Conservation (phyloP, 2,888 invertebrate genomes). For the Morinoia aosen region DNA sequence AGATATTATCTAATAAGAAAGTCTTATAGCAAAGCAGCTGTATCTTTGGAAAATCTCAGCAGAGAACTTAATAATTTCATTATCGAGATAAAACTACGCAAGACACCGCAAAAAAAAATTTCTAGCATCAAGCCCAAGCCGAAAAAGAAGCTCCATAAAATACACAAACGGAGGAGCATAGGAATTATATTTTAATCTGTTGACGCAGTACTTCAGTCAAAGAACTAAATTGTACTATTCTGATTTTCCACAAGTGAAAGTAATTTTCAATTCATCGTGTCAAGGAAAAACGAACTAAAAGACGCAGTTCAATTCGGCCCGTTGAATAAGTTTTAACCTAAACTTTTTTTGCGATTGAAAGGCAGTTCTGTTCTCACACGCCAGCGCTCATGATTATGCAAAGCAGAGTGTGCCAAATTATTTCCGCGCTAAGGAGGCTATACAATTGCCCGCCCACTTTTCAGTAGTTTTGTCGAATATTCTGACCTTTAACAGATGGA, state of each 20-base stretch:
- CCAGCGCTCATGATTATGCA: neutral
- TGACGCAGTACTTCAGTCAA: neutral
- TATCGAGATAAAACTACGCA: too few species aligned
- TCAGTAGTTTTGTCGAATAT: slow-evolving; percentile 41
- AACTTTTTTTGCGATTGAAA: neutral
- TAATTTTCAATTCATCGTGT: neutral
- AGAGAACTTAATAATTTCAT: too few species aligned
- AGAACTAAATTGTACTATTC: neutral
- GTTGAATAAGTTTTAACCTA: neutral
- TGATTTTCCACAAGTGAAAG: neutral
- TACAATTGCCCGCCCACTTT: neutral
- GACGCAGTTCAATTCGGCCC: neutral
- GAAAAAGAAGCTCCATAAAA: too few species aligned
- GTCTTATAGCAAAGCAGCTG: too few species aligned
- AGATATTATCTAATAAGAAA: too few species aligned
- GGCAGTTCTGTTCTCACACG: neutral
- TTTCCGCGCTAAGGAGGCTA: neutral
- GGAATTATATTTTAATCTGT: too few species aligned
- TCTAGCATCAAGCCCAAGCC: too few species aligned
- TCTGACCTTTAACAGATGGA: slow-evolving; percentile 42
- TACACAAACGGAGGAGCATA: too few species aligned
- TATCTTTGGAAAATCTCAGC: too few species aligned
- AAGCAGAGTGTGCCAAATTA: neutral
- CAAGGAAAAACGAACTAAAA: neutral
- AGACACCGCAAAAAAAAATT: too few species aligned